Base-by-base conservation (phyloP, 2,797 vertebrate species). In the Syngnathus acus region DNA sequence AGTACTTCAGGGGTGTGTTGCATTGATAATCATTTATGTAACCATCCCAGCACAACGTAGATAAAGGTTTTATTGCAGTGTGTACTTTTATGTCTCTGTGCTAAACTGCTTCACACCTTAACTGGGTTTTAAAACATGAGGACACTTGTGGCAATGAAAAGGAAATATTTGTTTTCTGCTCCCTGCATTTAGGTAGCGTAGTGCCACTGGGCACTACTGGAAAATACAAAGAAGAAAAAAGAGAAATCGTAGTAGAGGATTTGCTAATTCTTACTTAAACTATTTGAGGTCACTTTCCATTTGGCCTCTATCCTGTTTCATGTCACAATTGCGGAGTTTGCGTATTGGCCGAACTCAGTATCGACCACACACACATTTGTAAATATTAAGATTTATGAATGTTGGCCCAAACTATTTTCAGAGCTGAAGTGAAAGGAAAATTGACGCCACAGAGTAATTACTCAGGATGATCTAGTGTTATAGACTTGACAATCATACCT, bases 1-100 rank as follows among this genome's bases (percentile, higher is more conserved):
- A 47, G n/a, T 62, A 23, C 61, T 62, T 62, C 14, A 45, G 21
- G 61, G n/a, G 40, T 62, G 40, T 62, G 42, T 26, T 47, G 42
- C n/a, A 13, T 4, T 13, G n/a, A 61, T 59, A 40, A 9, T 59
- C 39, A n/a, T 13, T 61, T 42, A 42, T 61, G 5, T 4, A 42
- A 21, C 19, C 38, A 42, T 57, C 9, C 54, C 14, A 32, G 14
- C 54, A 42, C 58, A 21, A 42, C 5, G 39, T 61, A 21, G 39
- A 61, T 61, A 13, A 42, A 42, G 3, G 39, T 61, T 61, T 61
- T 61, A 42, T 40, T 13, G 19, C 59, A 61, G 3, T 42, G 59
- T 43, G 9, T 2, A 61, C 19, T 37, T 61, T 42, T 21, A 60
- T 13, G 39, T 61, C 19, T 61, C 39, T 13, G 8, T 42, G 6